phyloP scores from a whole-genome alignment of 2,113 vertebrate genomes.

The Elaphurus davidianus region DNA sequence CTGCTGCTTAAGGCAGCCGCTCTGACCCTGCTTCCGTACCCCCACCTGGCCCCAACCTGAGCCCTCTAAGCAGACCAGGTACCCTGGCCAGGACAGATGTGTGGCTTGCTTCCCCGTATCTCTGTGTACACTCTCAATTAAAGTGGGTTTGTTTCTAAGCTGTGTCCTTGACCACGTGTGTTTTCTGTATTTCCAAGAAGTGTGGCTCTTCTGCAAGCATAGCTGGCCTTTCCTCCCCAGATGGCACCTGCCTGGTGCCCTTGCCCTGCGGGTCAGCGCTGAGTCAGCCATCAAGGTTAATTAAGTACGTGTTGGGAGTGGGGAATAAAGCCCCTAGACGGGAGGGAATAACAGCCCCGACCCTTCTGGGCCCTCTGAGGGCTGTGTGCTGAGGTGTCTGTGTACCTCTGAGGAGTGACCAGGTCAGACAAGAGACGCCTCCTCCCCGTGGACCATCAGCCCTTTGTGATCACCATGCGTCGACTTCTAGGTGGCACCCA shows the following conservation, averaged over 20 bases:
- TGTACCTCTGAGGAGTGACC: background rate
- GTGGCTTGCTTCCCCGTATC: background rate
- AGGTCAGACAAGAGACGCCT: too few species aligned
- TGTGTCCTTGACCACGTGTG: rapidly evolving
- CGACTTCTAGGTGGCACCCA: background rate
- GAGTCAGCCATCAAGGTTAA: background rate
- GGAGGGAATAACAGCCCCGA: background rate
- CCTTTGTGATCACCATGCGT: rapidly evolving
- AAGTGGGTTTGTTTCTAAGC: constrained; percentile 68
- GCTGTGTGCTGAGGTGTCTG: background rate
- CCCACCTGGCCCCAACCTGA: background rate
- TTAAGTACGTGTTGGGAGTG: background rate
- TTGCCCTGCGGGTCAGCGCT: rapidly evolving
- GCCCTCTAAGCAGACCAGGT: background rate
- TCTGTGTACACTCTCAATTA: constrained; percentile 57
- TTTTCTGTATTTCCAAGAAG: background rate
- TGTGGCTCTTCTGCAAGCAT: background rate
- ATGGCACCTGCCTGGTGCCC: background rate
- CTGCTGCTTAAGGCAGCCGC: background rate
- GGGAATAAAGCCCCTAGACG: too few species aligned
- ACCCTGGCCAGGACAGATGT: background rate
- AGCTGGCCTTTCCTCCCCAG: background rate
- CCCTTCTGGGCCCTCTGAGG: background rate
- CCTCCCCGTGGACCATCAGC: background rate
- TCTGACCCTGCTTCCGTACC: background rate